These are phyloP conservation scores for Orientallactaga bullata DNA, from an alignment of 2,113 vertebrate genomes.

Conservation along the genomic window DNA sequence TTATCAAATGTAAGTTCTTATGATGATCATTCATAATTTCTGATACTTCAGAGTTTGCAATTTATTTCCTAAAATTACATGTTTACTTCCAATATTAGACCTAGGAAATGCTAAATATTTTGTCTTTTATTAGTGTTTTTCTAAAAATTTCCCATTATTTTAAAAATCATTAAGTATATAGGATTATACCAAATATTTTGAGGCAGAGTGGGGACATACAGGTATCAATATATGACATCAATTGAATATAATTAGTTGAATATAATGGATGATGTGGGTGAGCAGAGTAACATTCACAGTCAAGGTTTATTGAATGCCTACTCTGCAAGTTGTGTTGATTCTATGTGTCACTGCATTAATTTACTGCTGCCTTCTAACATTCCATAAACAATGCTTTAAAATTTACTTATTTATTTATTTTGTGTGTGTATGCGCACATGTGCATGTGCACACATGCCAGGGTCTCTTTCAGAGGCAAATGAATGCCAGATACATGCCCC, in stretches of 20 bases:
- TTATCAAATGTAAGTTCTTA: not conserved
- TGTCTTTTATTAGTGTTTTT: not conserved
- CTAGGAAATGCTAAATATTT: not conserved
- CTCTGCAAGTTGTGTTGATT: not conserved
- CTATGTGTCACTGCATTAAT: no score
- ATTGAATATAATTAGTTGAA: not conserved
- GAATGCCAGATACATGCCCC: no score
- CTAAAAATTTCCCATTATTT: slow-evolving; percentile 4
- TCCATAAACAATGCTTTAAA: no score
- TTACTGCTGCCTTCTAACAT: no score
- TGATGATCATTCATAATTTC: not conserved
- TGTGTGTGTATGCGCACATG: no score
- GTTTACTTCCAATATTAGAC: not conserved
- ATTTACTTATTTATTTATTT: no score
- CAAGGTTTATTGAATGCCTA: not conserved
- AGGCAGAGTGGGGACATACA: not conserved
- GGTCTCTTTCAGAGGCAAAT: no score
- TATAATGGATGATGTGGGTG: not conserved
- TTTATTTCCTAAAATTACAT: not conserved
- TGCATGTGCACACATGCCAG: no score
- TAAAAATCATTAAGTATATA: not conserved
- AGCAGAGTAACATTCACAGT: not conserved
- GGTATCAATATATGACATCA: not conserved
- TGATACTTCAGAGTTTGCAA: not conserved
- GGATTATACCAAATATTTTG: not conserved